Evolutionary conservation across 2,797 vertebrate genomes (phyloP), one percentile per base, ranked within the genome.

Genomic region (Takifugu rubripes): DNA sequence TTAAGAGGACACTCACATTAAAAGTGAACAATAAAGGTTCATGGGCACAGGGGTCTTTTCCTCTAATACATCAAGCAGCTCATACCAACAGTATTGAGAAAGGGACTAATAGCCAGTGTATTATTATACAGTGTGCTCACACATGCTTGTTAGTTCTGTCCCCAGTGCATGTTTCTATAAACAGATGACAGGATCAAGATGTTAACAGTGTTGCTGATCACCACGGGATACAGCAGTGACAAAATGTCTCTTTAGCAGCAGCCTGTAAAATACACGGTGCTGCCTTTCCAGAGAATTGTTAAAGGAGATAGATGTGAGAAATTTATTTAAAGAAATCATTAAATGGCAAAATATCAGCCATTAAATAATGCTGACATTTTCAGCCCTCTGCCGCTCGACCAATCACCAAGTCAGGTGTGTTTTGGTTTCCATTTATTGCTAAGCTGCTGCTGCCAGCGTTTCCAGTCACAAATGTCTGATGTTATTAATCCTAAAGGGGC

Each of bases 121-220:
- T 64, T 72, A 63, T 77, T 69, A 72, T 58, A 59, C 27, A 60
- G 57, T 64, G 64, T 71, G 67, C 49, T 76, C 56, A 47, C 26
- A 48, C 46, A 12, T 1, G 36, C 51, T 64, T 64, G 70, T 78
- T 68, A 68, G 61, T 81, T 53, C 66, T 55, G 54, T 54, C 66
- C 55, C 59, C 26, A 26, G 57, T 21, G 33, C 31, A 47, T 60
- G 59, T 76, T 66, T 70, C 55, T 54, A 59, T 55, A 59, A 77
- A 66, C 15, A 65, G 47, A 73, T 42, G 65, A 70, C 24, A 44
- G 45, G 56, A 82, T 82, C 58, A 67, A 66, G 68, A 67, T 68
- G 58, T 70, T 72, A 68, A 82, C 60, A 70, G 48, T 33, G 62
- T 16, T 59, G 49, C 50, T 54, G 56, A 60, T 77, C 57, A 67